Base-by-base conservation (phyloP, 2,797 vertebrate species). In the Megaceryle alcyon region DNA sequence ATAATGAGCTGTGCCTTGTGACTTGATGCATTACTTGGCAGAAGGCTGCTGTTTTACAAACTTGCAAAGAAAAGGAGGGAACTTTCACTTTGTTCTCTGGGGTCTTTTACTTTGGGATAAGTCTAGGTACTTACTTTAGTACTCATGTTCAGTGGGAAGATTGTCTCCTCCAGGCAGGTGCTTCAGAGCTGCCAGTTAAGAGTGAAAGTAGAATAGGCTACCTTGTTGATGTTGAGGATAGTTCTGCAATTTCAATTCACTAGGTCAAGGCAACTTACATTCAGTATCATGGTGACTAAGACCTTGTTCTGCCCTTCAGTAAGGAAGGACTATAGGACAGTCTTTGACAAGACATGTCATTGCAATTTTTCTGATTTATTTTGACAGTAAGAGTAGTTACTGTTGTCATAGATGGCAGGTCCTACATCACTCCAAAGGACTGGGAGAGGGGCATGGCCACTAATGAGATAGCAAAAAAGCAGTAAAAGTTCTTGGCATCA, bases 371-470 rank as follows among this genome's bases (percentile, higher is more conserved):
- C 44, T 77, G 15, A 25, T 22, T 16, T 70, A 23, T 86, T 95
- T 86, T 86, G 31, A 41, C 22, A 18, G 10, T 9, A 82, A 33
- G 28, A 66, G 25, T 16, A 46, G 29, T 8, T 48, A 53, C 35
- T 60, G 1, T 14, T 43, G 12, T 59, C 3, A 0, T 9, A n/a
- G 20, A 21, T 54, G 43, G 14, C 19, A 48, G n/a, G 13, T 60
- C 12, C 15, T 54, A 25, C 10, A 19, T 26, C 22, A 10, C 8
- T 75, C 33, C 51, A 69, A 64, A 48, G 23, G 35, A 8, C 9
- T 4, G 8, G 4, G 5, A 21, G 12, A 91, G 10, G 3, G 17
- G 7, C 23, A 61, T 15, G 70, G 14, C 9, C 20, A 53, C 21
- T 80, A 57, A 11, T 10, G 69, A 76, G 8, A 16, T 6, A 71